These are phyloP conservation scores for Spea hammondii DNA, from an alignment of 2,797 vertebrate species.

Conservation along the genomic window DNA sequence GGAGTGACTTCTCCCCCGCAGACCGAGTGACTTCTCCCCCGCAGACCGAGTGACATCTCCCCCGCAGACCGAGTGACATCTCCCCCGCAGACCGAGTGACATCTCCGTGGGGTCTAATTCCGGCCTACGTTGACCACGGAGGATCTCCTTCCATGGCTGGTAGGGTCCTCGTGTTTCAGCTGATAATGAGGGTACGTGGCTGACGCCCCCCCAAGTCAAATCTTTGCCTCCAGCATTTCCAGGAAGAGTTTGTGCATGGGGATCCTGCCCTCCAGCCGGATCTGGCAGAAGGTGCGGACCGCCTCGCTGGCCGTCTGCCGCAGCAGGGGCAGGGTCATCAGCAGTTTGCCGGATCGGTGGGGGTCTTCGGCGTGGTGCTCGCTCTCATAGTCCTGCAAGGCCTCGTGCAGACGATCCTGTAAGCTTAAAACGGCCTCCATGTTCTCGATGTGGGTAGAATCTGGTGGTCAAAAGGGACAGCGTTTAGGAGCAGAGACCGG, in stretches of 20 bases:
- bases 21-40: too few species aligned
- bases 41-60: too few species aligned
- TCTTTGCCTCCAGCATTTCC: constrained; percentile 98
- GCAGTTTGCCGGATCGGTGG: constrained; percentile 91
- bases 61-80: too few species aligned
- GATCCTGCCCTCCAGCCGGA: constrained; percentile 97
- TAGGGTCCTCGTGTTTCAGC: too few species aligned
- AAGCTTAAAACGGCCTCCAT: constrained; percentile 95
- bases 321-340: constrained; percentile 95
- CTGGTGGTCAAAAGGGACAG: constrained; percentile 61
- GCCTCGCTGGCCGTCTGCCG: constrained; percentile 95
- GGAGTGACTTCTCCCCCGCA: too few species aligned
- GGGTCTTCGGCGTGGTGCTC: constrained; percentile 92
- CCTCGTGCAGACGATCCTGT: constrained; percentile 95
- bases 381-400: constrained; percentile 95
- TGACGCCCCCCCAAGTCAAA: constrained; percentile 69
- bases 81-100: too few species aligned
- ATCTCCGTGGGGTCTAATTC: too few species aligned
- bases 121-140: not conserved
- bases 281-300: constrained; percentile 97
- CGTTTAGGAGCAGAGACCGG: not conserved
- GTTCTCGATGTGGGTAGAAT: constrained; percentile 97
- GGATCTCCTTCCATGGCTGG: too few species aligned
- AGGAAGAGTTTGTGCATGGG: constrained; percentile 99
- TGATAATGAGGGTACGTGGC: not conserved